Conservation (phyloP, 2,888 invertebrate genomes). For the Nomada ruficornis region DNA sequence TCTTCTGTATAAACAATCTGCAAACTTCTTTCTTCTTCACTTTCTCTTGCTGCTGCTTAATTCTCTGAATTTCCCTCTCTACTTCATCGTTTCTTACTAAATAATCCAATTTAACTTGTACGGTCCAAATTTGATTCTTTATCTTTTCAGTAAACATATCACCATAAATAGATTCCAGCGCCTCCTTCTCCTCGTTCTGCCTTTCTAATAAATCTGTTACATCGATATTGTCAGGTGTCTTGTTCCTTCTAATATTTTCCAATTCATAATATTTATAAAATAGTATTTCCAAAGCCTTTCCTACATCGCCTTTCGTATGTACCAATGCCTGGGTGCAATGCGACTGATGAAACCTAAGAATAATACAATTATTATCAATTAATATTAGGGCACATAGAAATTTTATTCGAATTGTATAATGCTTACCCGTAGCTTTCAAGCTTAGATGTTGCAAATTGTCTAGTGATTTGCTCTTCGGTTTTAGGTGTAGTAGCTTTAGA, state of each 20-base stretch:
- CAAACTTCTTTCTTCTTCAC: constrained; percentile 87
- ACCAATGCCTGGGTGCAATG: constrained; percentile 92
- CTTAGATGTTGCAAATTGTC: constrained; percentile 89
- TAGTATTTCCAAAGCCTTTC: constrained; percentile 89
- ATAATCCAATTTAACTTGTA: constrained; percentile 89
- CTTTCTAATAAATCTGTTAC: constrained; percentile 87
- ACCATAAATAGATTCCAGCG: constrained; percentile 92
- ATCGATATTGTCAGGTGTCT: constrained; percentile 83
- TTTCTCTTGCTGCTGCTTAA: constrained; percentile 84
- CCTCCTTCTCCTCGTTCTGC: constrained; percentile 90
- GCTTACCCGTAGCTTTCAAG: constrained; percentile 87
- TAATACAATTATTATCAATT: constrained; percentile 55
- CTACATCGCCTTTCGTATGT: constrained; percentile 88
- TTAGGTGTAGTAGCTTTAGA: constrained; percentile 85
- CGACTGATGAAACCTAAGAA: constrained; percentile 89
- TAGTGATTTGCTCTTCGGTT: constrained; percentile 88
- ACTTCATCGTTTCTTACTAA: constrained; percentile 86
- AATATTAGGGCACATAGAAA: constrained; percentile 1
- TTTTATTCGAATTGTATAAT: constrained; percentile 32
- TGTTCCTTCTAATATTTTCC: constrained; percentile 82
- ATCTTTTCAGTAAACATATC: constrained; percentile 89
- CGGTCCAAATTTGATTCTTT: constrained; percentile 89
- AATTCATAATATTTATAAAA: constrained; percentile 89
- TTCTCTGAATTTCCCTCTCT: constrained; percentile 75
- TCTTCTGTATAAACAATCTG: constrained; percentile 87